phyloP scores from a whole-genome alignment of 2,888 invertebrate species.

The Marronus borbonicus region DNA sequence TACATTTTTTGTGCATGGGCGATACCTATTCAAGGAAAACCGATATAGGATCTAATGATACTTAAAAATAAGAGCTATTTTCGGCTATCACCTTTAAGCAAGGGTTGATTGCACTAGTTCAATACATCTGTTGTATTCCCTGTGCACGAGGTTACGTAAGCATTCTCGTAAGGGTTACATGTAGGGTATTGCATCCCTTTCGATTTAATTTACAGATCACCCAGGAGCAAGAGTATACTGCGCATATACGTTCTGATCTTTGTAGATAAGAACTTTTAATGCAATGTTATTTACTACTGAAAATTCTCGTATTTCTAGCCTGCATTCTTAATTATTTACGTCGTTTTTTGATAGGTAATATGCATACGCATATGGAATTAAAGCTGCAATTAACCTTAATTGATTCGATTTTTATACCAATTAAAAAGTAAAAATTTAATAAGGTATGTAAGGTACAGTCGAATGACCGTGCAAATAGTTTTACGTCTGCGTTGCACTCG shows the following conservation, averaged over 20 bases:
- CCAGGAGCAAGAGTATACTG: background rate
- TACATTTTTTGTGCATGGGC: slow-evolving; percentile 54
- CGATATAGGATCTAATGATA: slow-evolving; percentile 48
- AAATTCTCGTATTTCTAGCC: background rate
- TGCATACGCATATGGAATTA: slow-evolving; percentile 24
- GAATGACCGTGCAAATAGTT: slow-evolving; percentile 56
- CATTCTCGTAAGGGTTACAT: slow-evolving; percentile 62
- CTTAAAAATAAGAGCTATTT: slow-evolving; percentile 50
- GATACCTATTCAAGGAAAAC: slow-evolving; percentile 22
- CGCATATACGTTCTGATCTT: background rate
- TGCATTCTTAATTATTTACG: slow-evolving; percentile 4
- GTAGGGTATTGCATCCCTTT: slow-evolving; percentile 37
- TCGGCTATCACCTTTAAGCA: slow-evolving; percentile 51
- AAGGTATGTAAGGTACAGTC: slow-evolving; percentile 46
- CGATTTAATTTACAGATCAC: slow-evolving; percentile 35
- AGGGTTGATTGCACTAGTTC: slow-evolving; percentile 59
- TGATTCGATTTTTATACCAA: slow-evolving; percentile 46
- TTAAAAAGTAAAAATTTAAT: slow-evolving; percentile 48
- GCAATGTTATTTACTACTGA: background rate
- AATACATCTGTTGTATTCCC: slow-evolving; percentile 66
- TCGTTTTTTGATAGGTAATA: slow-evolving; percentile 1
- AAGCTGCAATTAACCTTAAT: slow-evolving; percentile 42
- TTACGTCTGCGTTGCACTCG: slow-evolving; percentile 56
- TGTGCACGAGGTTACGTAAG: slow-evolving; percentile 63
- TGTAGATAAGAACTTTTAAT: background rate